phyloP scores from a whole-genome alignment of 2,113 vertebrate species.

The Tachycineta bicolor region DNA sequence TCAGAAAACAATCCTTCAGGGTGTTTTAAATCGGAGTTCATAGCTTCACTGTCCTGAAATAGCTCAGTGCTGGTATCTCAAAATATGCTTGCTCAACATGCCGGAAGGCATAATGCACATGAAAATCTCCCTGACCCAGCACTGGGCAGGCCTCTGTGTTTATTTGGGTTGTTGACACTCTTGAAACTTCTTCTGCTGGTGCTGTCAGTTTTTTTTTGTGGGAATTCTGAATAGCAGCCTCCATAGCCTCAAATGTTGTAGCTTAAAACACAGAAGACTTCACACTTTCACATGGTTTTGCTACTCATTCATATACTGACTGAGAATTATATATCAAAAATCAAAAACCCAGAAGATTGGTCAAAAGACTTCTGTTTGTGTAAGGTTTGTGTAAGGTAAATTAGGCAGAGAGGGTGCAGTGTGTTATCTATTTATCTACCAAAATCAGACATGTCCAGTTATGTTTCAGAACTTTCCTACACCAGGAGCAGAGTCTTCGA shows the following conservation, averaged over 20 bases:
- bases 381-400: background rate
- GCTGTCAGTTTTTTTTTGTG: background rate
- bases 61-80: background rate
- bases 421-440: background rate
- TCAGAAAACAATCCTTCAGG: background rate
- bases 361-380: background rate
- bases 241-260: background rate
- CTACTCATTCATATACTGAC: background rate
- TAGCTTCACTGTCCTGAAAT: background rate
- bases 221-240: background rate
- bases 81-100: conserved; percentile 30
- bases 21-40: background rate
- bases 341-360: background rate
- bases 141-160: background rate
- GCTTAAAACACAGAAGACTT: background rate
- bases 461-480: background rate
- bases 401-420: background rate
- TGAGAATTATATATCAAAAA: background rate
- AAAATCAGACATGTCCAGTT: background rate
- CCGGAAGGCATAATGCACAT: background rate
- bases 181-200: conserved; percentile 22
- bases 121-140: background rate
- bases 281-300: background rate
- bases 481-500: background rate
- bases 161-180: background rate